Percentiles rank a stretch among this genome's conserved stretches.
These are phyloP conservation scores for Lasioglossum baleicum DNA, from an alignment of 1,140 invertebrate species.

Conservation along the genomic window DNA sequence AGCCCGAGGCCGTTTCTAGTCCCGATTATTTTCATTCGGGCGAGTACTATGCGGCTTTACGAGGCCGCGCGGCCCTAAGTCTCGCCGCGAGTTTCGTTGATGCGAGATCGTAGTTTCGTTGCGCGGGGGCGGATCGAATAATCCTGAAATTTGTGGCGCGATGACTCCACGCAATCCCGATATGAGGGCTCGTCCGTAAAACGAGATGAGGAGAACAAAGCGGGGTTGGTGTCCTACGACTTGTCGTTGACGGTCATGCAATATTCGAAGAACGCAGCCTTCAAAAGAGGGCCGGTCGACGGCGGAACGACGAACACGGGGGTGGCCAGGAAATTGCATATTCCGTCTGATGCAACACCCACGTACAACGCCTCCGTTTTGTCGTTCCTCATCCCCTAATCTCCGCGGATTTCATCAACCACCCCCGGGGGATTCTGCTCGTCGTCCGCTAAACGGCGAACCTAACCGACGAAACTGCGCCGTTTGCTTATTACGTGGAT, in stretches of 20 bases:
- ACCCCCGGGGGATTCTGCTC: background rate
- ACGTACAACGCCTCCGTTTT: slow-evolving; percentile 20
- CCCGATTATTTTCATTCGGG: slow-evolving; percentile 29
- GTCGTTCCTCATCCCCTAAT: slow-evolving; percentile 7
- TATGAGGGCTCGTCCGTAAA: slow-evolving; percentile 38
- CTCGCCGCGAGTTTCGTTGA: slow-evolving; percentile 22
- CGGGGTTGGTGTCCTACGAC: slow-evolving; percentile 4
- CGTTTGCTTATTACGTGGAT: no score
- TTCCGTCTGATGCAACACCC: slow-evolving; percentile 38
- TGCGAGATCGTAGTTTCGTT: background rate
- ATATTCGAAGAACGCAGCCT: slow-evolving; percentile 43
- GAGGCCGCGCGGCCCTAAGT: slow-evolving; percentile 10
- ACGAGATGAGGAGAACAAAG: slow-evolving; percentile 37
- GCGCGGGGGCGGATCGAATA: slow-evolving; percentile 10
- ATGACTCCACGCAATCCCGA: slow-evolving; percentile 30
- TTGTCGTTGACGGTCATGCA: slow-evolving; percentile 25
- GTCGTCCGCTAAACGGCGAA: background rate
- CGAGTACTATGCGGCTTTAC: slow-evolving; percentile 6
- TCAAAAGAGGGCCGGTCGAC: slow-evolving; percentile 26
- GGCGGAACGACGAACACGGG: slow-evolving; percentile 1
- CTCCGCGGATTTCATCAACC: slow-evolving; percentile 12
- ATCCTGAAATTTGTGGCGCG: slow-evolving; percentile 35
- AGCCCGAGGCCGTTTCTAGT: background rate
- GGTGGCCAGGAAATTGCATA: slow-evolving; percentile 47
- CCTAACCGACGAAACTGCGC: background rate